Evolutionary conservation across 2,113 vertebrate genomes (phyloP), one percentile per base, ranked within the genome.

Genomic region (Cranoglanis bouderius): DNA sequence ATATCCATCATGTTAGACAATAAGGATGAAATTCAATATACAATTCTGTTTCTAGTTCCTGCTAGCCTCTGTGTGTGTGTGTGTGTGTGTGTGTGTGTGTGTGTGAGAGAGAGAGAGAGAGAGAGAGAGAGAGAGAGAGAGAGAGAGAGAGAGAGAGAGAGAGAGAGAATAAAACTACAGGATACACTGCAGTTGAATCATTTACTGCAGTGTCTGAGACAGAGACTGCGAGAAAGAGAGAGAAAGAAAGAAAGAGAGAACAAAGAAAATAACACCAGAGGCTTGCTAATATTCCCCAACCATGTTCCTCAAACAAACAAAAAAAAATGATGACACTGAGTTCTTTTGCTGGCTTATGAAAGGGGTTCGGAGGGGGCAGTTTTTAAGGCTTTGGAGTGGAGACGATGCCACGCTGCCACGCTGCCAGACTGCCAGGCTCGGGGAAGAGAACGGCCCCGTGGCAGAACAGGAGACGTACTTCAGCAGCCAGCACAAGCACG

Each of bases 401-500:
- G 72, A 10, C 3, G 72, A 4, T 14, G 74, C 24, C 24, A 2
- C 43, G 24, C 10, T n/a, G 43, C 35, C 70, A 55, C 6, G 46
- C 49, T 81, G n/a, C n/a, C n/a, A n/a, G n/a, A n/a, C n/a, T n/a
- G n/a, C 35, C 70, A 55, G 14, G 46, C 49, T 81, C 46, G 40
- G 43, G 46, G 40, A 32, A 57, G 80, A 18, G 43, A n/a, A 16
- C 43, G 12, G 12, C 14, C 88, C 86, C 13, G 75, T 91, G 87
- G 88, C 75, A 63, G 87, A 85, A 81, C 87, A 80, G 53, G 85
- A 72, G 88, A 90, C 72, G 67, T 59, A 38, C 87, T 77, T 57
- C 74, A 87, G 88, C 74, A 87, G 88, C 19, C 13, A 89, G 84
- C 86, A 86, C 88, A 85, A 85, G 75, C 87, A 88, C 63, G 70